Conservation (phyloP, 1,140 invertebrate genomes). For the Drosophila neocordata region DNA sequence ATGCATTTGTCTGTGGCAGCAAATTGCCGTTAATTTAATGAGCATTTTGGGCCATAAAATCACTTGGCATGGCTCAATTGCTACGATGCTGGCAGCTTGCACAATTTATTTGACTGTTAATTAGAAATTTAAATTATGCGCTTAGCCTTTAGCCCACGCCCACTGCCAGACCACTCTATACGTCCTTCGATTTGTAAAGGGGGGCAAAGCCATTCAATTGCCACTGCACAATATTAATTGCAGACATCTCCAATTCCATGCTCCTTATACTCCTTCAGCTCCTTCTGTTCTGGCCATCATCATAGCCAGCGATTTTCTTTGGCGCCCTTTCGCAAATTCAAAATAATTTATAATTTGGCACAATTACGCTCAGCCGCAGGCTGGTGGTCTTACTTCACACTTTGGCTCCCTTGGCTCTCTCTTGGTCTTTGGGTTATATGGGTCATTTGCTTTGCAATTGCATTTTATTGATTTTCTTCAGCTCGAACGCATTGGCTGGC, state of each 20-base stretch:
- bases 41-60: slow-evolving; percentile 73
- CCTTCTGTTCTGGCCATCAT: slow-evolving; percentile 30
- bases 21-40: slow-evolving; percentile 76
- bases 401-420: slow-evolving; percentile 13
- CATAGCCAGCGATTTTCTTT: slow-evolving; percentile 46
- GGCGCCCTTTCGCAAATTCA: slow-evolving; percentile 61
- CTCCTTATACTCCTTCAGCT: neutral
- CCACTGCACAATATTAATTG: slow-evolving; percentile 74
- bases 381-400: slow-evolving; percentile 42
- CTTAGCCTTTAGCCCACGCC: slow-evolving; percentile 58
- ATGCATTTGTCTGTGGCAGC: slow-evolving; percentile 65
- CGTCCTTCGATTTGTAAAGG: neutral
- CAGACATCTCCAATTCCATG: slow-evolving; percentile 31
- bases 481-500: neutral
- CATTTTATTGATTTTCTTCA: slow-evolving; percentile 71
- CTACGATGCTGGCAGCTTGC: slow-evolving; percentile 60
- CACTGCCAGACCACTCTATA: slow-evolving; percentile 3
- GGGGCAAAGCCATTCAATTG: slow-evolving; percentile 58
- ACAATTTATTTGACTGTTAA: slow-evolving; percentile 80
- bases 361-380: slow-evolving; percentile 69
- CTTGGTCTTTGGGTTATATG: slow-evolving; percentile 55
- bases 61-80: slow-evolving; percentile 68
- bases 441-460: slow-evolving; percentile 73
- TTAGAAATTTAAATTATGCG: slow-evolving; percentile 79
- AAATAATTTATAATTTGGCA: slow-evolving; percentile 80